Conservation (phyloP, 2,888 invertebrate species). For the Limnephilus auricula region DNA sequence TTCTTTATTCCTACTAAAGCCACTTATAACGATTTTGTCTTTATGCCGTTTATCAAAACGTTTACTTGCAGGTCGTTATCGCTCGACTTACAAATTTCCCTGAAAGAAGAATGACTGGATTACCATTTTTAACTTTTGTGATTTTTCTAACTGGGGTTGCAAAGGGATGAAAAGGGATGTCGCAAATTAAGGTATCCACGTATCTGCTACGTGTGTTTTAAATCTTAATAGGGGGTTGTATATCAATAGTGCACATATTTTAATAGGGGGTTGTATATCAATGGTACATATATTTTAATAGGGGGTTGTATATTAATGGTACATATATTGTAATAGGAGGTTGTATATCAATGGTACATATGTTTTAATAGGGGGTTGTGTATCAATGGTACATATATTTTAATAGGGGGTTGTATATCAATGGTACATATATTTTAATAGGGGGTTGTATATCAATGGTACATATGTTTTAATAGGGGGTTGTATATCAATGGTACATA, state of each 20-base stretch:
- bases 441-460: too few relatives aligned
- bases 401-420: background rate
- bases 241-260: too few relatives aligned
- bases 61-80: conserved; percentile 50
- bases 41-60: conserved; percentile 57
- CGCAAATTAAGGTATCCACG: background rate
- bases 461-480: background rate
- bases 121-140: conserved; percentile 33
- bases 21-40: conserved; percentile 57
- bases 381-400: background rate
- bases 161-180: background rate
- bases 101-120: conserved; percentile 4
- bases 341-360: too few relatives aligned
- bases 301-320: too few relatives aligned
- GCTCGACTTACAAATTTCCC: conserved; percentile 41
- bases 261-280: too few relatives aligned
- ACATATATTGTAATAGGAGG: too few relatives aligned
- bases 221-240: background rate
- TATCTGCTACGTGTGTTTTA: background rate
- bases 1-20: conserved; percentile 54
- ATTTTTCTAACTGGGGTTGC: background rate
- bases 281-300: too few relatives aligned
- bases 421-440: too few relatives aligned
- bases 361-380: too few relatives aligned
- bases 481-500: background rate